Conservation (phyloP, 2,113 vertebrate species). For the sheep (Ovis aries) region DNA sequence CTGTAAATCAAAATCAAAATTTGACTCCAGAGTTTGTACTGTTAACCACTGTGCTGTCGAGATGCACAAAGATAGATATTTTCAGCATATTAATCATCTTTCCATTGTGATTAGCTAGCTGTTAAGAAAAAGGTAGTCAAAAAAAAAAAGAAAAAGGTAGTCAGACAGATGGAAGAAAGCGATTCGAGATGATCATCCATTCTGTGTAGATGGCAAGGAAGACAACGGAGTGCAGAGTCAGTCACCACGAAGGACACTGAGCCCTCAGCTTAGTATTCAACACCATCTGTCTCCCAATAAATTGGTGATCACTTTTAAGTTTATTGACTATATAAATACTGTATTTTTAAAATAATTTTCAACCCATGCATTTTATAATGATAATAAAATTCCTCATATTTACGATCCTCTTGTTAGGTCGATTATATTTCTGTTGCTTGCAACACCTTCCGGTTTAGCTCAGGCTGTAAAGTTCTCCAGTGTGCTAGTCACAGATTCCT, state of each 20-base stretch:
- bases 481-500: constrained; percentile 42
- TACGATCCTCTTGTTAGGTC: neutral
- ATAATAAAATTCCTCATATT: neutral
- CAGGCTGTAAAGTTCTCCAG: neutral
- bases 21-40: neutral
- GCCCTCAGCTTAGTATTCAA: neutral
- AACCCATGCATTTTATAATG: neutral
- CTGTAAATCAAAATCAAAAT: neutral
- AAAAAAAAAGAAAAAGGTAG: neutral
- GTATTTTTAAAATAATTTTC: neutral
- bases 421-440: constrained; percentile 21
- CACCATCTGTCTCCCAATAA: neutral
- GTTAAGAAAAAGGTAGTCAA: neutral
- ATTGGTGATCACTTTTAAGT: neutral
- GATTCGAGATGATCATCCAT: neutral
- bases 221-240: neutral
- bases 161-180: neutral
- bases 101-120: neutral
- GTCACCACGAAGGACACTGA: neutral
- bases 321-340: neutral
- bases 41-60: neutral
- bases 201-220: neutral
- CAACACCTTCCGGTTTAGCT: constrained; percentile 25
- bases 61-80: neutral
- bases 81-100: neutral